These are phyloP conservation scores for Nothocercus julius DNA, from an alignment of 2,113 vertebrate genomes.

Conservation along the genomic window DNA sequence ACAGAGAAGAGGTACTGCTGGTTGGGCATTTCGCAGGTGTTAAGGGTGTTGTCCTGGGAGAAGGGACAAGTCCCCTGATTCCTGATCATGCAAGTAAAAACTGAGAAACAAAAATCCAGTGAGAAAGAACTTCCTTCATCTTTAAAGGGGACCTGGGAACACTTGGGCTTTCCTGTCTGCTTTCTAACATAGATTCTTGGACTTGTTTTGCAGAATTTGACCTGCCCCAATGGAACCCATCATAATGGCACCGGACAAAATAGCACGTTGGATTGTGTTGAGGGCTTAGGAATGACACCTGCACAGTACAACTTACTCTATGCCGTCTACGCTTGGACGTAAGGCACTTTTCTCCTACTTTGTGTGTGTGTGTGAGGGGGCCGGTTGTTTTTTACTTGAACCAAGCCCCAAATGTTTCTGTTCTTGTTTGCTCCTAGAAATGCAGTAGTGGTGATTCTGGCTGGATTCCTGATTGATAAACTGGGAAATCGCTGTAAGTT, in stretches of 20 bases:
- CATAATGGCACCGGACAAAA: conserved; percentile 36
- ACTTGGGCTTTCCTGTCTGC: neutral
- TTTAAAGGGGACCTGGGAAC: neutral
- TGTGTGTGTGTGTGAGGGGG: neutral
- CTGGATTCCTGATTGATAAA: conserved; percentile 86
- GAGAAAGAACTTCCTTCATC: neutral
- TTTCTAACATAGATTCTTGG: neutral
- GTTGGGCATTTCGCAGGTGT: neutral
- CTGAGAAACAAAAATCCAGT: neutral
- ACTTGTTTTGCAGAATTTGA: conserved; percentile 76
- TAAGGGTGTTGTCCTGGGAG: neutral
- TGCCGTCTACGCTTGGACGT: conserved; percentile 82
- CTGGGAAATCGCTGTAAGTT: conserved; percentile 84
- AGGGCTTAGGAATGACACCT: conserved; percentile 83
- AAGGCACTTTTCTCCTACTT: conserved; percentile 25
- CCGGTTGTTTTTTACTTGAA: neutral
- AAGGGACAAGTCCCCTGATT: neutral
- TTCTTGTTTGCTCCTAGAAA: conserved; percentile 72
- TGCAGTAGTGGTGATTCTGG: conserved; percentile 81
- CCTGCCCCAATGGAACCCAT: conserved; percentile 76
- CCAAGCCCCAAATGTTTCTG: neutral
- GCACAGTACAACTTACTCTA: conserved; percentile 85
- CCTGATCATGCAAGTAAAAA: neutral
- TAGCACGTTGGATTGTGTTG: conserved; percentile 72
- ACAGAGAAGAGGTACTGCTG: neutral